These are phyloP conservation scores for Limonius californicus DNA, from an alignment of 1,140 invertebrate species.

Conservation along the genomic window DNA sequence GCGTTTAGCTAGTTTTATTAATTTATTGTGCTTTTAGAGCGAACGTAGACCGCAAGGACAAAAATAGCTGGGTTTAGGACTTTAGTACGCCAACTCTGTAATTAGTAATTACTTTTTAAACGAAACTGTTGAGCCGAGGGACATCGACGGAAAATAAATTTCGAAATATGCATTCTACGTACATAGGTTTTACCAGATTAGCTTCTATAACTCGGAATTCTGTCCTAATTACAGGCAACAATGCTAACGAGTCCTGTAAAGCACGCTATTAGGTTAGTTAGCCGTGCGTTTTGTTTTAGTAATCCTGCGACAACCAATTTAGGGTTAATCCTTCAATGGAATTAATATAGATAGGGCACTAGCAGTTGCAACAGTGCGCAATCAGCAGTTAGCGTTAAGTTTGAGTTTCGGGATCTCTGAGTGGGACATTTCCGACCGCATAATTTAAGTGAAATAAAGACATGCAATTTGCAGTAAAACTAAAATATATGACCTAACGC, in stretches of 20 bases:
- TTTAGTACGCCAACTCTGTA: too few relatives aligned
- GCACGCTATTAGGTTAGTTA: slow-evolving; percentile 28
- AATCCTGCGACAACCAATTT: slow-evolving; percentile 24
- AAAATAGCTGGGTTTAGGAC: too few relatives aligned
- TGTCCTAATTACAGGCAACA: slow-evolving; percentile 22
- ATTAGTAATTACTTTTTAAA: slow-evolving; percentile 2
- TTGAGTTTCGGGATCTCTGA: background rate
- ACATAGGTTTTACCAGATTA: slow-evolving; percentile 19
- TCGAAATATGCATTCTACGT: background rate
- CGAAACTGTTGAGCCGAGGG: background rate
- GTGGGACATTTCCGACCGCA: background rate
- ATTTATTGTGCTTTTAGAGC: too few relatives aligned
- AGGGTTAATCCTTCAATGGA: slow-evolving; percentile 25
- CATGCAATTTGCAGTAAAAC: background rate
- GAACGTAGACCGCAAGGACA: too few relatives aligned
- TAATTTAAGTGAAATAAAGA: background rate
- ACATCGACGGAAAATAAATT: background rate
- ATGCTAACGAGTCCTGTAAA: slow-evolving; percentile 26
- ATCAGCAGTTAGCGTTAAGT: background rate
- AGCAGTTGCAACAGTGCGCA: background rate
- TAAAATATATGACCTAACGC: background rate
- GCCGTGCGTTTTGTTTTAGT: slow-evolving; percentile 26
- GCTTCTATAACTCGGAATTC: slow-evolving; percentile 20
- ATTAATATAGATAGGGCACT: slow-evolving; percentile 13
- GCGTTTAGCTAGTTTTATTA: too few relatives aligned